Conservation (phyloP, 2,888 invertebrate genomes). For the Heliconius ethilla region DNA sequence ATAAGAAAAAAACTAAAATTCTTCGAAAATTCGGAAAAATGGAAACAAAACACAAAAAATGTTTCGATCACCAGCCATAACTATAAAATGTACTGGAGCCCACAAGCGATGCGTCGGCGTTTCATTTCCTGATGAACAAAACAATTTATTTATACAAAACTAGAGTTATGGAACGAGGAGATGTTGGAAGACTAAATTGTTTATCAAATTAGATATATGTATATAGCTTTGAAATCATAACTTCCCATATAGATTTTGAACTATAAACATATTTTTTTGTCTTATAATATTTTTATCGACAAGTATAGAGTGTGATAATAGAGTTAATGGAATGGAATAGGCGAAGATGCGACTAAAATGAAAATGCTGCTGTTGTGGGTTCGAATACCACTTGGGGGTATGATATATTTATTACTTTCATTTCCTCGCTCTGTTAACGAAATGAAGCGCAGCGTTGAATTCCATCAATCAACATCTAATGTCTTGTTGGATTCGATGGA, state of each 20-base stretch:
- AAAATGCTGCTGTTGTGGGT: no score
- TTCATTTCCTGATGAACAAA: background rate
- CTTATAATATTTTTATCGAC: no score
- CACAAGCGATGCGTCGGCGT: slow-evolving; percentile 8
- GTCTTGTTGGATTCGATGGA: no score
- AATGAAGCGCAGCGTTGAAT: no score
- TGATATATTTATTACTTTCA: no score
- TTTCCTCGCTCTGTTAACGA: no score
- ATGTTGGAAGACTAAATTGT: background rate
- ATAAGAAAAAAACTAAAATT: background rate
- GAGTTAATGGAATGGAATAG: no score
- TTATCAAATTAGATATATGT: background rate
- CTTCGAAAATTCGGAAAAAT: background rate
- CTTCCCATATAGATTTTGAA: background rate
- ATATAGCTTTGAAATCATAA: background rate
- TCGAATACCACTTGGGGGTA: no score
- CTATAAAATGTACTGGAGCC: slow-evolving; percentile 8
- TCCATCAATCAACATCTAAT: no score
- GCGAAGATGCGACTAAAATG: no score
- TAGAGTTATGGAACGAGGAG: background rate
- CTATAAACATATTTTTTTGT: no score
- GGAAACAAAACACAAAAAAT: background rate
- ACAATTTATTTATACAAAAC: slow-evolving; percentile 2
- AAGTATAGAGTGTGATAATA: no score
- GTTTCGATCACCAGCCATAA: background rate